phyloP scores from a whole-genome alignment of 2,113 vertebrate genomes.

The Crotalus helleri region DNA sequence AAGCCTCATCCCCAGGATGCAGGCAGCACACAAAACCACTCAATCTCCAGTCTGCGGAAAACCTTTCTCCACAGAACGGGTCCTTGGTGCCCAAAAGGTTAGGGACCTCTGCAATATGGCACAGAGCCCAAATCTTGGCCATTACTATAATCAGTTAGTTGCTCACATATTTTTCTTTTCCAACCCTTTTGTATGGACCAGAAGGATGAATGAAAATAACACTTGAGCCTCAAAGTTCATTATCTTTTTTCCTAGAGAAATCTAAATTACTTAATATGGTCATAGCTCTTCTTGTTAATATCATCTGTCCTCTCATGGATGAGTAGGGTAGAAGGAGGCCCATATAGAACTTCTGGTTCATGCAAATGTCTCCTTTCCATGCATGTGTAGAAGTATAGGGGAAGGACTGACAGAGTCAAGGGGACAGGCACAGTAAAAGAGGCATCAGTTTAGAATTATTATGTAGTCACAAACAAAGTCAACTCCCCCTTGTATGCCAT shows the following conservation, averaged over 20 bases:
- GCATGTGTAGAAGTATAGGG: not conserved
- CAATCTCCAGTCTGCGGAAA: too few species aligned
- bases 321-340: not conserved
- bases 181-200: not conserved
- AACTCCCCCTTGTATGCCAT: too few species aligned
- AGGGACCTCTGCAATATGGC: not conserved
- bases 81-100: too few species aligned
- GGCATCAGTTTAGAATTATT: not conserved
- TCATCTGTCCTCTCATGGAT: not conserved
- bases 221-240: not conserved
- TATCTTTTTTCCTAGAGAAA: not conserved
- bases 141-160: not conserved
- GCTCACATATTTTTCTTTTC: not conserved
- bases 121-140: not conserved
- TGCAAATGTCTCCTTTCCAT: not conserved
- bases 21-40: too few species aligned
- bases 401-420: not conserved
- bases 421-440: not conserved
- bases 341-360: not conserved
- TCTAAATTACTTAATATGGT: not conserved
- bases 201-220: not conserved
- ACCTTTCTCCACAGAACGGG: too few species aligned
- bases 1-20: too few species aligned
- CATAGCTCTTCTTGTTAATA: not conserved
- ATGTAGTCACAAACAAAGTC: not conserved